phyloP scores from a whole-genome alignment of 2,797 vertebrate species.

The Cryptoprocta ferox region DNA sequence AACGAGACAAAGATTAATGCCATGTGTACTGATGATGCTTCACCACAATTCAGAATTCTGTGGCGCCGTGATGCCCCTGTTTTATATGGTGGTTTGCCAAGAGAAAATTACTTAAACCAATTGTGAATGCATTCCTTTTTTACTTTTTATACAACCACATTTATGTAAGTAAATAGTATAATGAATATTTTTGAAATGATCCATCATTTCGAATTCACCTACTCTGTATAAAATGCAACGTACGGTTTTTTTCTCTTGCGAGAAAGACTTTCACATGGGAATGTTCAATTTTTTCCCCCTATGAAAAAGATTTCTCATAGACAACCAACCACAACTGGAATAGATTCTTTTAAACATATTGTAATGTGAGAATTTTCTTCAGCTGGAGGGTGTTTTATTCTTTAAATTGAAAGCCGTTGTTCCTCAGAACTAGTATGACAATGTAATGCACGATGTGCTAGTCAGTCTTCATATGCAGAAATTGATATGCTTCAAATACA shows the following conservation, averaged over 20 bases:
- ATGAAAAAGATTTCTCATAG: slow-evolving; percentile 86
- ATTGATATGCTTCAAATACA: slow-evolving; percentile 79
- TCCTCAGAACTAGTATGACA: slow-evolving; percentile 82
- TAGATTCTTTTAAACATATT: slow-evolving; percentile 87
- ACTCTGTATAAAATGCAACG: slow-evolving; percentile 84
- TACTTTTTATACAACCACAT: slow-evolving; percentile 87
- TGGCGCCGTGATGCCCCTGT: slow-evolving; percentile 95
- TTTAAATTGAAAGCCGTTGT: slow-evolving; percentile 88
- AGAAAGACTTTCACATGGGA: slow-evolving; percentile 86
- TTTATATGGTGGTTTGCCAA: slow-evolving; percentile 94
- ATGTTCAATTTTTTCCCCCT: slow-evolving; percentile 76
- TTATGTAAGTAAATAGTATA: slow-evolving; percentile 89
- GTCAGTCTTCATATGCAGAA: slow-evolving; percentile 77
- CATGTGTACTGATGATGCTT: slow-evolving; percentile 93
- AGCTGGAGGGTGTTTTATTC: slow-evolving; percentile 89
- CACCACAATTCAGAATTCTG: slow-evolving; percentile 96
- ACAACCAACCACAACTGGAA: slow-evolving; percentile 90
- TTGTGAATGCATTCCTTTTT: slow-evolving; percentile 92
- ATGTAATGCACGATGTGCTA: slow-evolving; percentile 84
- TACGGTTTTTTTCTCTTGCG: slow-evolving; percentile 71
- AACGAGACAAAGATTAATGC: slow-evolving; percentile 95
- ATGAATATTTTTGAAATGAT: slow-evolving; percentile 89
- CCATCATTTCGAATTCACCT: slow-evolving; percentile 87
- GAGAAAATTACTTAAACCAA: slow-evolving; percentile 94
- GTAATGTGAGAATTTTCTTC: slow-evolving; percentile 91